Evolutionary conservation across 2,113 vertebrate genomes (phyloP), one percentile per base, ranked within the genome.

Genomic region (Siphamia tubifer): DNA sequence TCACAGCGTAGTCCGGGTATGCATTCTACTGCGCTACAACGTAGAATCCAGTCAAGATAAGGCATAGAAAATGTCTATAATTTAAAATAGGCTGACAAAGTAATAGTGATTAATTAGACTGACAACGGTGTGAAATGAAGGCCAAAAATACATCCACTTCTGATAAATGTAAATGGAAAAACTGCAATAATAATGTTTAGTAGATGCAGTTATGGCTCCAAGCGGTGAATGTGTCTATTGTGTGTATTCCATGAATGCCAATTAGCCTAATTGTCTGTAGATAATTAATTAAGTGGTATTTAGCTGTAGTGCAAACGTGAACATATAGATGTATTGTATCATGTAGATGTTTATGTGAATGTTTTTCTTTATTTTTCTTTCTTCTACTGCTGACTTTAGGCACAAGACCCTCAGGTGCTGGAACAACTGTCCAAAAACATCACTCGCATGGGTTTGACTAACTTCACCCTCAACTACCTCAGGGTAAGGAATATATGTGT

Each of bases 391-490:
- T 76, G 62, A 75, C 48, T 91, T 60, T 85, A 99, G 97, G 96
- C 98, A 92, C 96, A 99, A 94, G 98, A 99, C 94, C 96, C 98
- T 93, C 96, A 98, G 94, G 96, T 98, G 89, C 92, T 99, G 94
- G 98, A 99, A 90, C 98, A 99, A 88, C 95, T 99, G 89, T 98
- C 96, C 86, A 99, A 98, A 96, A 99, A 99, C 92, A 98, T 99
- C 92, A 99, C 98, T 86, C 95, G 98, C 77, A 98, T 98, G 97
- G 98, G 98, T 81, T 92, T 99, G 88, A 99, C 97, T 85, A 99
- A 98, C 92, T 98, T 99, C 93, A 99, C 98, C 88, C 96, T 99
- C 94, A 99, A 99, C 98, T 99, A 99, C 96, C 98, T 99, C 98
- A 97, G 97, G 96, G 98, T 99, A 94, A 96, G 94, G 48, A 30